Base-by-base conservation (phyloP, 2,113 vertebrate species). In the Delphinapterus leucas region DNA sequence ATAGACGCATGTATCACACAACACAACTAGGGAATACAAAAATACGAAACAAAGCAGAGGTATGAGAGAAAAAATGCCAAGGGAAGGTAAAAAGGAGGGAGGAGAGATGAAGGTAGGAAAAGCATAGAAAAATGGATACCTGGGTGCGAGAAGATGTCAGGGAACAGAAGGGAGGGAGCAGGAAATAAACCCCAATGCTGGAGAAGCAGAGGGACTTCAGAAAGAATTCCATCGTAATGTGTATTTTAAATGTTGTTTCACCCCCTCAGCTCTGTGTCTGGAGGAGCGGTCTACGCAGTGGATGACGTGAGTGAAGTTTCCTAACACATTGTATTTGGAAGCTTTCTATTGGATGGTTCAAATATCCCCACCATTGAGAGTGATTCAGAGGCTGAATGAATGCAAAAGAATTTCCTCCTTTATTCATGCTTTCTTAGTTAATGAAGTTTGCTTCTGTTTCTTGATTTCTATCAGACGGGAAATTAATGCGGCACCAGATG, bases 301-400 rank as follows among this genome's bases (percentile, higher is more conserved):
- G 98, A 98, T 77, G 98, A 98, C 1, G 98, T 99, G 88, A 99
- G 98, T 98, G 20, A 60, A 1, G 2, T 76, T 94, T 90, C 61
- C 79, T 89, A 28, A 31, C 91, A 38, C n/a, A 38, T 8, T 3
- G 1, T 12, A 0, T 38, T 18, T 25, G 84, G n/a, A 13, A 21
- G 23, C 13, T 5, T 20, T 25, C 14, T 12, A 1, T 15, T 7
- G 3, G 67, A 11, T 11, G 17, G 10, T 20, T 20, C 4, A 6
- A 0, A 1, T 1, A 1, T 9, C 8, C 1, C 38, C 13, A 0
- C 44, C n/a, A 2, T 11, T 0, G 55, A 11, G 14, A 38, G 38
- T 0, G 36, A 0, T 4, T n/a, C 47, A 2, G 58, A 28, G 38
- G 23, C 8, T 1, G 23, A 38, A 20, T 17, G 74, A 38, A 12